Conservation (phyloP, 2,113 vertebrate species). For the Fulmarus glacialis region DNA sequence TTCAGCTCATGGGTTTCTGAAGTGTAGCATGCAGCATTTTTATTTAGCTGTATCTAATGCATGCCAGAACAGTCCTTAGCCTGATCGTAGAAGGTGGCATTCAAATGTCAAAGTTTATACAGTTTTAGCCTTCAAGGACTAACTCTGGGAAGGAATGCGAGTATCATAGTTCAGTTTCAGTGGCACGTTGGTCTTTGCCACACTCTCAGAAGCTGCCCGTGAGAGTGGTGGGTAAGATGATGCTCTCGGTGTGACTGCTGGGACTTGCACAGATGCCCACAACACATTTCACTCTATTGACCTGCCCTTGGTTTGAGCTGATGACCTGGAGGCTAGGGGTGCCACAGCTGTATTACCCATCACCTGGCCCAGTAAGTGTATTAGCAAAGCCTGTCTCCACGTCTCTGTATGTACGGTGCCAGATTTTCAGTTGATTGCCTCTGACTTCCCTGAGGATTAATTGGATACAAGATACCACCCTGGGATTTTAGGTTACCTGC, state of each 20-base stretch:
- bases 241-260: fast-evolving
- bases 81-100: fast-evolving
- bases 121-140: neutral
- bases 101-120: neutral
- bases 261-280: neutral
- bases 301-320: neutral
- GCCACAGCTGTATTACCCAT: neutral
- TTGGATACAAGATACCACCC: neutral
- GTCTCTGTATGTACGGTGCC: neutral
- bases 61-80: neutral
- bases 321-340: neutral
- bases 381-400: neutral
- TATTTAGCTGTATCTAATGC: neutral
- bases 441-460: neutral
- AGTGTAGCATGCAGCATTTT: neutral
- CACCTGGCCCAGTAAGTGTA: neutral
- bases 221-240: no score
- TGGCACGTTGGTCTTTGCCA: neutral
- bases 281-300: neutral
- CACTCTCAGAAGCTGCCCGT: neutral
- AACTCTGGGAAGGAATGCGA: neutral
- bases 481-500: neutral
- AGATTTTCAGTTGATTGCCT: neutral
- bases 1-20: neutral
- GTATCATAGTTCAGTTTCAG: neutral